Conservation (phyloP, 2,113 vertebrate genomes). For the Gobiocypris rarus region DNA sequence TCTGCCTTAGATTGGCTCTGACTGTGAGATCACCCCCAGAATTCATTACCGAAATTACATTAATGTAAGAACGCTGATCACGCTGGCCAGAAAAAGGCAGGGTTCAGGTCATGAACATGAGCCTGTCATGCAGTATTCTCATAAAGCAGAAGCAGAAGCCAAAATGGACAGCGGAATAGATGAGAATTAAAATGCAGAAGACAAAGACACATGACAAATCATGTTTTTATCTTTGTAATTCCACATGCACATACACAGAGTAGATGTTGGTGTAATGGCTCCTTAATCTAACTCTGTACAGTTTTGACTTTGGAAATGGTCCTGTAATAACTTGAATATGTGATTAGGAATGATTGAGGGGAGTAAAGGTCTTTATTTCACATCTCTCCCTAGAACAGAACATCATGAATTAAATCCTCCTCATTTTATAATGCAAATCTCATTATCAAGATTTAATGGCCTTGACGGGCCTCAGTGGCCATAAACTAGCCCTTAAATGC, state of each 20-base stretch:
- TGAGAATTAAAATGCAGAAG: neutral
- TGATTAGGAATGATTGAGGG: conserved; percentile 5
- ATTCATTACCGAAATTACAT: conserved; percentile 67
- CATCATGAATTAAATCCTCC: conserved; percentile 44
- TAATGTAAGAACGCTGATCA: conserved; percentile 55
- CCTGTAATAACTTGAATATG: conserved; percentile 34
- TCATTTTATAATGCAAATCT: conserved; percentile 61
- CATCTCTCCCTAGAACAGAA: conserved; percentile 5
- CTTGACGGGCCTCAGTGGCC: conserved; percentile 40
- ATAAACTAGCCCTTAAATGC: conserved; percentile 59
- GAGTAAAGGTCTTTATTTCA: conserved; percentile 34
- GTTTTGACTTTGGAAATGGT: conserved; percentile 11
- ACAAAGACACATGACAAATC: too few relatives aligned
- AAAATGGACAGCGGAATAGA: neutral
- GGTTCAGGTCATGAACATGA: conserved; percentile 32
- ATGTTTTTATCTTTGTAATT: conserved; percentile 11
- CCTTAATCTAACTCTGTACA: conserved; percentile 22
- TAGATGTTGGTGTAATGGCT: conserved; percentile 20
- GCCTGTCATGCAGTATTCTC: conserved; percentile 15
- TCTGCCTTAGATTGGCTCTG: conserved; percentile 47
- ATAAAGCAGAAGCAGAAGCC: conserved; percentile 20
- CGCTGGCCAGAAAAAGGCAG: conserved; percentile 53
- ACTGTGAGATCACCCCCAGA: conserved; percentile 55
- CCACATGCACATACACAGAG: neutral
- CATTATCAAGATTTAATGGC: conserved; percentile 60